Percentiles rank a stretch among this genome's conserved stretches.
phyloP scores from a whole-genome alignment of 2,113 vertebrate species.

The Macrotis lagotis region DNA sequence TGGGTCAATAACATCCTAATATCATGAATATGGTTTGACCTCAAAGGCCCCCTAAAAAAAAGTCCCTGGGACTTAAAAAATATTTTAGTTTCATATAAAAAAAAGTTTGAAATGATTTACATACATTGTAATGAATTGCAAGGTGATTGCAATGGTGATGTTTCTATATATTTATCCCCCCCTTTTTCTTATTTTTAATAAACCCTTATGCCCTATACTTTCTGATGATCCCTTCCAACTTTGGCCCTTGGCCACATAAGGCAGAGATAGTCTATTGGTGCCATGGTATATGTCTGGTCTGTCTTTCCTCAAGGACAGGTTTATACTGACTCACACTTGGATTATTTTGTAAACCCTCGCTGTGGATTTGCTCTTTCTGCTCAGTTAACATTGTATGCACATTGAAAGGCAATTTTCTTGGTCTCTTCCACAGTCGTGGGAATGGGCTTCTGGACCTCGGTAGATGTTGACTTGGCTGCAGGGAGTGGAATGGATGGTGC shows the following conservation, averaged over 20 bases:
- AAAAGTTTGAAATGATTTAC: conserved; percentile 44
- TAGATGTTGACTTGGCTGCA: conserved; percentile 3
- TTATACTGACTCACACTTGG: background rate
- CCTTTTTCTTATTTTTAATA: background rate
- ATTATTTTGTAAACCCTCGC: background rate
- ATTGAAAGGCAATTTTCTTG: background rate
- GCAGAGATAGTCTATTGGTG: background rate
- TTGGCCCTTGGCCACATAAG: background rate
- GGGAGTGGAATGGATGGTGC: conserved; percentile 11
- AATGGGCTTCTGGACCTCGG: background rate
- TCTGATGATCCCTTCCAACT: background rate
- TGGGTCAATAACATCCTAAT: too few species aligned
- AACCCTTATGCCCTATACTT: background rate
- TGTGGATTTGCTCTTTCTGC: background rate
- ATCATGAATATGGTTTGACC: too few species aligned
- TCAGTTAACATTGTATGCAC: background rate
- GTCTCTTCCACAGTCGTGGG: background rate
- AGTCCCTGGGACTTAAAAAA: background rate
- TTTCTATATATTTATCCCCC: background rate
- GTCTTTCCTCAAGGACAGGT: background rate
- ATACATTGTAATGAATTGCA: background rate
- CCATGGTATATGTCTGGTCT: background rate
- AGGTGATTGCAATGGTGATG: conserved; percentile 11
- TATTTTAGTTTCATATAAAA: background rate
- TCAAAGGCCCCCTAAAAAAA: too few species aligned